Percentiles rank a stretch among this genome's conserved stretches.
phyloP scores from a whole-genome alignment of 1,140 invertebrate genomes.

The Potamilus streckersoni region DNA sequence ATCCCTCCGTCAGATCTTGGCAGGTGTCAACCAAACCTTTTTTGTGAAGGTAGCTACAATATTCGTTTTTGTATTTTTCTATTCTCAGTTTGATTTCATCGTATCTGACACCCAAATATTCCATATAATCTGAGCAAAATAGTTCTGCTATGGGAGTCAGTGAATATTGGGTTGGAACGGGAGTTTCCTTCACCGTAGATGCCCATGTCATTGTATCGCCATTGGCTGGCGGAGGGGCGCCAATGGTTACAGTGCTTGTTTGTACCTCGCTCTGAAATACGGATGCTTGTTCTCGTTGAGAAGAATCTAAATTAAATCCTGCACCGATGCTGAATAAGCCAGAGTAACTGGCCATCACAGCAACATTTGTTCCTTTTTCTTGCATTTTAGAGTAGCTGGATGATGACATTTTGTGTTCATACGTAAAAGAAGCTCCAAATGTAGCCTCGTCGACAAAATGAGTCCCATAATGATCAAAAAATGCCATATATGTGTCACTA shows the following conservation, averaged over 20 bases:
- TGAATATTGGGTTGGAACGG: conserved; percentile 16
- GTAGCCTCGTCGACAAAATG: conserved; percentile 18
- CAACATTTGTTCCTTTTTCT: conserved; percentile 8
- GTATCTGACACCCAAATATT: conserved; percentile 10
- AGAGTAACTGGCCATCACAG: conserved; percentile 8
- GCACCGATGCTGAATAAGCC: conserved; percentile 2
- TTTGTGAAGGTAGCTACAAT: conserved; percentile 15
- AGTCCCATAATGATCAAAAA: conserved; percentile 23
- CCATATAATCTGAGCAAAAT: conserved; percentile 20
- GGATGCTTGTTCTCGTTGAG: conserved; percentile 7
- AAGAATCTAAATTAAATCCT: conserved; percentile 9
- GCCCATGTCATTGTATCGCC: conserved; percentile 24
- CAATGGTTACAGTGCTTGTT: conserved; percentile 21
- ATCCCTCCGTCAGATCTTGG: not conserved
- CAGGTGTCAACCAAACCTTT: conserved; percentile 17
- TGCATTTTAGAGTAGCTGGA: not conserved
- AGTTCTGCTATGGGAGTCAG: conserved; percentile 13
- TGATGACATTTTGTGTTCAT: conserved; percentile 23
- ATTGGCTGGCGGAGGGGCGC: conserved; percentile 23
- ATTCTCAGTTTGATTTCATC: conserved; percentile 14
- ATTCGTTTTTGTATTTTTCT: not conserved
- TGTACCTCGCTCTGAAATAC: conserved; percentile 10
- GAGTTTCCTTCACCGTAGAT: conserved; percentile 17
- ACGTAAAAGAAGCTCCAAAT: conserved; percentile 19
- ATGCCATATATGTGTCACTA: conserved; percentile 6